Evolutionary conservation across 2,113 vertebrate species (phyloP).

Genomic region (Sinocyclocheilus grahami): DNA sequence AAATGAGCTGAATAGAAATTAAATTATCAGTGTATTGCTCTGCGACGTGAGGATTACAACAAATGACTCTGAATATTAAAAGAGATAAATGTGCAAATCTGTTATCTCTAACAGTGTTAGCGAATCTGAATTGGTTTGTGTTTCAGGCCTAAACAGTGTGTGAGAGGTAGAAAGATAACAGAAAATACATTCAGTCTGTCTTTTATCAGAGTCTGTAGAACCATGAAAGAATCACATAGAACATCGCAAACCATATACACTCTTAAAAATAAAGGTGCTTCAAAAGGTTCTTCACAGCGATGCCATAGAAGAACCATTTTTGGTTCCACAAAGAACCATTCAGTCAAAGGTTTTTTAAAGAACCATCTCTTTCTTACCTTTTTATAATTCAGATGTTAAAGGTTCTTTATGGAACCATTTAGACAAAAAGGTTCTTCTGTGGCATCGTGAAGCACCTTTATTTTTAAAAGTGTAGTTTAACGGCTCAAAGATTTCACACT

Average conservation of each 20-base stretch:
- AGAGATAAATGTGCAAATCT: conserved; percentile 27
- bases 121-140: conserved; percentile 4
- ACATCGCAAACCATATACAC: background rate
- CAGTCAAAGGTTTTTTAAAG: too few relatives aligned
- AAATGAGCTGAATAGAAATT: conserved; percentile 6
- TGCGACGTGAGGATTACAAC: conserved; percentile 21
- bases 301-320: too few relatives aligned
- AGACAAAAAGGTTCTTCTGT: too few relatives aligned
- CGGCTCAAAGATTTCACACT: background rate
- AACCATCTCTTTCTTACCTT: too few relatives aligned
- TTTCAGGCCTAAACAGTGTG: background rate
- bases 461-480: background rate
- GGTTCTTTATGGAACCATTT: too few relatives aligned
- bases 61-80: conserved; percentile 34
- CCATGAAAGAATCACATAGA: background rate
- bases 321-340: too few relatives aligned
- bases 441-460: too few relatives aligned
- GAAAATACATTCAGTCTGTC: conserved; percentile 28
- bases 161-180: background rate
- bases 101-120: background rate
- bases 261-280: too few relatives aligned
- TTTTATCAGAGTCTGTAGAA: conserved; percentile 10
- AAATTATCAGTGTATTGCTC: conserved; percentile 11
- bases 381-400: too few relatives aligned
- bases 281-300: too few relatives aligned